phyloP scores from a whole-genome alignment of 2,113 vertebrate genomes.

The Scatophagus argus region DNA sequence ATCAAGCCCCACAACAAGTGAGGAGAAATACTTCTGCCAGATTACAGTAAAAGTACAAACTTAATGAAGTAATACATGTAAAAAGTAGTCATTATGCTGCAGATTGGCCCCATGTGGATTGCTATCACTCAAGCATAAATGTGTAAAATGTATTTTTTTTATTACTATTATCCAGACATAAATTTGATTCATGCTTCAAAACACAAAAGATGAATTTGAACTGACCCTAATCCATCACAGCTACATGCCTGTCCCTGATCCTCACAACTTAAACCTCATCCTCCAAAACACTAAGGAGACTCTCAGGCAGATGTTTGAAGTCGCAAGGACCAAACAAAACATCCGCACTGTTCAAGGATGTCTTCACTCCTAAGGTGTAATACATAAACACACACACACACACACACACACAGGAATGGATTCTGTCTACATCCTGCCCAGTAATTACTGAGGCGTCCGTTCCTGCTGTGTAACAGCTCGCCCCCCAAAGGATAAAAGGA shows the following conservation, averaged over 20 bases:
- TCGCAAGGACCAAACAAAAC: not conserved
- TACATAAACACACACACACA: conserved; percentile 3
- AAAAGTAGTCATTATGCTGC: too few species aligned
- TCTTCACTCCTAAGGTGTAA: not conserved
- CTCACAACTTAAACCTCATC: not conserved
- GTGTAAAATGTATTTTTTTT: too few species aligned
- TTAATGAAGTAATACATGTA: too few species aligned
- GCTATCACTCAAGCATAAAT: too few species aligned
- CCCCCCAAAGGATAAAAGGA: conserved; percentile 2
- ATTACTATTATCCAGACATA: too few species aligned
- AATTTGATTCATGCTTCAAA: not conserved
- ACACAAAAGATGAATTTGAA: too few species aligned
- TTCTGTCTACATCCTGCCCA: conserved; percentile 19
- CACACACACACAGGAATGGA: not conserved
- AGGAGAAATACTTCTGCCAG: too few species aligned
- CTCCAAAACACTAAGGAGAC: not conserved
- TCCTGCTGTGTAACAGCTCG: conserved; percentile 40
- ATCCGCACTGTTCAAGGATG: not conserved
- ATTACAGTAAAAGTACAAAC: too few species aligned
- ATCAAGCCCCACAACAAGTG: too few species aligned
- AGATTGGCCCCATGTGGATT: too few species aligned
- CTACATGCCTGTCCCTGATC: not conserved
- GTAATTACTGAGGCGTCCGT: conserved; percentile 10
- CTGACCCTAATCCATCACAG: not conserved
- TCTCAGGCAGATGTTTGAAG: not conserved